Conservation (phyloP, 2,113 vertebrate genomes). For the Tenrec ecaudatus region DNA sequence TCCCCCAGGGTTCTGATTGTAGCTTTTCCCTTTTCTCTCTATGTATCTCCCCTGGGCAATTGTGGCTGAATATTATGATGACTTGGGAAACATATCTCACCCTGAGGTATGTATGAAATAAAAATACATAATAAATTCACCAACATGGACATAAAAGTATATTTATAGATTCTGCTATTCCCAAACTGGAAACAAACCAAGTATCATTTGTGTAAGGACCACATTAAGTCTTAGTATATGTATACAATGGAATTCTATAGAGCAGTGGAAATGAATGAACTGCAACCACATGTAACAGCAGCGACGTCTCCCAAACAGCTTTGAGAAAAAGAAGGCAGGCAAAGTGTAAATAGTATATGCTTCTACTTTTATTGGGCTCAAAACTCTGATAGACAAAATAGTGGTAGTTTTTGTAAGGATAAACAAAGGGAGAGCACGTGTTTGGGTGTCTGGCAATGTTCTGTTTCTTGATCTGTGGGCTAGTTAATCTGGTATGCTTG, state of each 20-base stretch:
- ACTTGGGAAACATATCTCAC: neutral
- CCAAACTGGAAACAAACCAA: neutral
- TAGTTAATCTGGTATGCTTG: neutral
- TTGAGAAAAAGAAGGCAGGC: neutral
- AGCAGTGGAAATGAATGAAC: neutral
- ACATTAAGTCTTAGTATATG: neutral
- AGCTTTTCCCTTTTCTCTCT: neutral
- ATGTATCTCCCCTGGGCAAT: neutral
- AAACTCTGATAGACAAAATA: neutral
- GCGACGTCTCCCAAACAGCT: neutral
- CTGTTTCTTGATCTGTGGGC: neutral
- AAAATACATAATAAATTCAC: neutral
- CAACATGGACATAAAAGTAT: neutral
- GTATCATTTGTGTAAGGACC: neutral
- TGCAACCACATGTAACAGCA: neutral
- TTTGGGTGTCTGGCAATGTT: neutral
- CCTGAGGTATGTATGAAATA: neutral
- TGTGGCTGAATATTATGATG: neutral
- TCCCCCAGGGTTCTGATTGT: neutral
- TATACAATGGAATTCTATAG: neutral
- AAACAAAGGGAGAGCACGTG: no score
- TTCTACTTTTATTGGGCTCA: neutral
- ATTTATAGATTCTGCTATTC: neutral
- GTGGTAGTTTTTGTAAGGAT: neutral
- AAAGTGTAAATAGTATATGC: neutral